Percentiles rank a stretch among this genome's conserved stretches.
Conservation (phyloP, 2,888 invertebrate species). For the Gnatocerus cornutus region DNA sequence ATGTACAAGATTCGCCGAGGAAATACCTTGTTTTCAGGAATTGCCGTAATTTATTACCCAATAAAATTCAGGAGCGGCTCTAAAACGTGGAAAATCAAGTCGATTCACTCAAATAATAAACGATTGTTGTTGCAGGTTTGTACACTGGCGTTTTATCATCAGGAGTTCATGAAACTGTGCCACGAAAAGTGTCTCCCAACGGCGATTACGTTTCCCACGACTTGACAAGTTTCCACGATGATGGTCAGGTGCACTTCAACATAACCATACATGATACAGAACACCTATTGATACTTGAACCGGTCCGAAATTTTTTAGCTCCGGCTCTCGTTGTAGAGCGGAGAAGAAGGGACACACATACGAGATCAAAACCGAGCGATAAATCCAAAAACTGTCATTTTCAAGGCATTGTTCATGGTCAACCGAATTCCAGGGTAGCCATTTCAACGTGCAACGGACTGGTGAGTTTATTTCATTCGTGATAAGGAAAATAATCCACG, state of each 20-base stretch:
- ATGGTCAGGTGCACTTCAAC: slow-evolving; percentile 73
- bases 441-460: slow-evolving; percentile 84
- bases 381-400: slow-evolving; percentile 83
- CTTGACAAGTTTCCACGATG: slow-evolving; percentile 74
- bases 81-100: slow-evolving; percentile 7
- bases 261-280: slow-evolving; percentile 68
- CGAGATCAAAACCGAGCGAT: slow-evolving; percentile 72
- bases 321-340: slow-evolving; percentile 84
- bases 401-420: slow-evolving; percentile 83
- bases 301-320: slow-evolving; percentile 79
- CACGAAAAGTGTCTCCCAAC: slow-evolving; percentile 75
- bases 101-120: slow-evolving; percentile 1
- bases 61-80: slow-evolving; percentile 31
- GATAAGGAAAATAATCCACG: neutral
- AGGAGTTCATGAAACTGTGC: slow-evolving; percentile 76
- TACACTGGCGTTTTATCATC: slow-evolving; percentile 71
- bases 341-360: slow-evolving; percentile 74
- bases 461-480: slow-evolving; percentile 35
- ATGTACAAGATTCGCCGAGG: slow-evolving; percentile 14
- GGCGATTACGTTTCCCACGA: slow-evolving; percentile 69
- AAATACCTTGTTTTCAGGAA: slow-evolving; percentile 32
- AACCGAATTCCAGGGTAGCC: slow-evolving; percentile 81
- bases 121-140: slow-evolving; percentile 67
- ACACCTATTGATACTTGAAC: slow-evolving; percentile 70
- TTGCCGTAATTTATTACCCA: slow-evolving; percentile 33